Evolutionary conservation across 2,888 invertebrate genomes (phyloP).

Genomic region (Panopea generosa): DNA sequence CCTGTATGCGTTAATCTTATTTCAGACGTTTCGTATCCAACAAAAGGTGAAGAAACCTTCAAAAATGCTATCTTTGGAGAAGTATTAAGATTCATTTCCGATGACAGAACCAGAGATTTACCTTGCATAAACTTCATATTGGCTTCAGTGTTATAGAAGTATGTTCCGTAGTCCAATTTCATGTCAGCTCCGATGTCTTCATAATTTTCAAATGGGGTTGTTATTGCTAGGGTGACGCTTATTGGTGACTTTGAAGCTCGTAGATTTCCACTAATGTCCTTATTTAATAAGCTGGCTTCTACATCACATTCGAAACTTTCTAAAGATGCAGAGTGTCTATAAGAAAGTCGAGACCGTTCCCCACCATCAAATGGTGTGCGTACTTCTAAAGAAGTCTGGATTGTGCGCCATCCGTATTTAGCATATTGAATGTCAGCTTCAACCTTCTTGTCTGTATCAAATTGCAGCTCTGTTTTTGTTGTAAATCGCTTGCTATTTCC

Average conservation of each 20-base stretch:
- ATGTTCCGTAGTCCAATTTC: no score
- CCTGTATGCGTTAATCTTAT: constrained; percentile 24
- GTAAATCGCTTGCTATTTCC: constrained; percentile 36
- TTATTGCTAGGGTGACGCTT: constrained; percentile 12
- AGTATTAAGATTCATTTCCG: no score
- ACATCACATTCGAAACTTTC: constrained; percentile 59
- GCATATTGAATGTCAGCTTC: no score
- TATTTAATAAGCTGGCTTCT: no score
- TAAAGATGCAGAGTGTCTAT: constrained; percentile 43
- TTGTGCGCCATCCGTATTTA: constrained; percentile 51
- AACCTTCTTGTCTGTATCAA: no score
- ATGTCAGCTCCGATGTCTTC: no score
- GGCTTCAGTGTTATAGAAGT: constrained; percentile 21
- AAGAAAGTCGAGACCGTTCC: constrained; percentile 27
- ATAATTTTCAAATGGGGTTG: constrained; percentile 42
- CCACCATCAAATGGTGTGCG: constrained; percentile 41
- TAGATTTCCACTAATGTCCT: constrained; percentile 31
- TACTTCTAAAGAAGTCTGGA: constrained; percentile 40
- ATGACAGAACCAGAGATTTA: no score
- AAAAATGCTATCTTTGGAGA: constrained; percentile 14
- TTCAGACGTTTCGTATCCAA: no score
- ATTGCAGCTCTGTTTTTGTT: no score
- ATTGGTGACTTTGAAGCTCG: constrained; percentile 36
- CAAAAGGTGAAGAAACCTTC: constrained; percentile 40
- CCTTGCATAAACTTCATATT: constrained; percentile 35